These are phyloP conservation scores for Eucidaris tribuloides DNA, from an alignment of 35 echinoderm and acorn worm species.

Conservation along the genomic window DNA sequence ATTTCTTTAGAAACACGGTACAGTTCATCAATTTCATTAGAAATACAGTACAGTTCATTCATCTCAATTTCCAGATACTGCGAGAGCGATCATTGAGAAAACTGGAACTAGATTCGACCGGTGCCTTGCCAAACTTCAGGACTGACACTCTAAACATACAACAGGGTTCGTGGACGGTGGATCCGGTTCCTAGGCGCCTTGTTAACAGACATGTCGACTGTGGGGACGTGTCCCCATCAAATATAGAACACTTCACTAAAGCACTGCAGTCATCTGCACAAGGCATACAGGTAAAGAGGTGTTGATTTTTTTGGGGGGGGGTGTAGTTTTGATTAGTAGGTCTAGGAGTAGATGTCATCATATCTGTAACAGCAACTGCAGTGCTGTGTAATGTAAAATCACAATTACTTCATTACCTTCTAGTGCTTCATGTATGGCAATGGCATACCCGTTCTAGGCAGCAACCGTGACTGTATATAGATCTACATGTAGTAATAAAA, in stretches of 20 bases:
- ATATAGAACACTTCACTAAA: conserved; percentile 34
- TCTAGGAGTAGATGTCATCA: too few relatives aligned
- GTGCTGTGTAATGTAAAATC: too few relatives aligned
- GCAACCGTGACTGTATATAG: too few relatives aligned
- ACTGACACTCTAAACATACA: conserved; percentile 52
- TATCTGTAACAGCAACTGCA: too few relatives aligned
- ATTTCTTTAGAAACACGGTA: not conserved
- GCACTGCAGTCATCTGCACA: conserved; percentile 57
- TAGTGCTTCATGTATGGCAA: too few relatives aligned
- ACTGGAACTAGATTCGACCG: conserved; percentile 11
- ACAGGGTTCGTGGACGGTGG: conserved; percentile 49
- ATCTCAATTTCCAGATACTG: conserved; percentile 10
- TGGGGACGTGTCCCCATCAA: conserved; percentile 66
- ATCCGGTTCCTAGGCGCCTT: conserved; percentile 50
- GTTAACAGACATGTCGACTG: conserved; percentile 65
- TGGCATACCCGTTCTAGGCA: too few relatives aligned
- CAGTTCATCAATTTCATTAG: not conserved
- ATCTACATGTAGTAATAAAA: too few relatives aligned
- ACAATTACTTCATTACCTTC: too few relatives aligned
- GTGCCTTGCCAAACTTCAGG: conserved; percentile 43
- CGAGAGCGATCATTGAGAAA: conserved; percentile 12
- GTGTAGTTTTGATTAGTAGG: too few relatives aligned
- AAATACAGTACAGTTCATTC: not conserved
- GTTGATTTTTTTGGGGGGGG: too few relatives aligned
- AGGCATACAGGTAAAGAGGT: conserved; percentile 59